phyloP scores from a whole-genome alignment of 2,888 invertebrate genomes.

The Pachydiplax longipennis region DNA sequence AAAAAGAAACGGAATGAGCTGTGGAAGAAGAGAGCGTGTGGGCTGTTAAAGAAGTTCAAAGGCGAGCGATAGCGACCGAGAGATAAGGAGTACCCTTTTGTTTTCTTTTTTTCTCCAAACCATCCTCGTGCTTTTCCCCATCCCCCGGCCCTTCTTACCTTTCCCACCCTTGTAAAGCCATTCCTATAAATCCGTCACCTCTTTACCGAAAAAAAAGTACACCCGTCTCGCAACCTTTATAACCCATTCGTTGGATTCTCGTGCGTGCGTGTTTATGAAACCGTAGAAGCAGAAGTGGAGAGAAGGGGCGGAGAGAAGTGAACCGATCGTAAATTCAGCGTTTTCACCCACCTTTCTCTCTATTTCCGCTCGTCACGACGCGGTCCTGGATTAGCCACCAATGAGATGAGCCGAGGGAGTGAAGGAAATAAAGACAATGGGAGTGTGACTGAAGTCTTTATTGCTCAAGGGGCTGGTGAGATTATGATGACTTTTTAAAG shows the following conservation, averaged over 20 bases:
- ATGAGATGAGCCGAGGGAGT: neutral
- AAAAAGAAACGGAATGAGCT: neutral
- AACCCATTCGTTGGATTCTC: slow-evolving; percentile 4
- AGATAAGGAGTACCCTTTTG: neutral
- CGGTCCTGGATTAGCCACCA: neutral
- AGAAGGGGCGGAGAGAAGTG: neutral
- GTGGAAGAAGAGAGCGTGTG: neutral
- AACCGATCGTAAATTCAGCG: slow-evolving; percentile 4
- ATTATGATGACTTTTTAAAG: slow-evolving; percentile 26
- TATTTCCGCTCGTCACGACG: neutral
- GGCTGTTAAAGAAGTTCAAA: slow-evolving; percentile 36
- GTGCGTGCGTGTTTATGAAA: slow-evolving; percentile 24
- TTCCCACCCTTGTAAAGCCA: slow-evolving; percentile 33
- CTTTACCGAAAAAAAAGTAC: neutral
- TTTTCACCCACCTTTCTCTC: neutral
- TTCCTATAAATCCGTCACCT: slow-evolving; percentile 38
- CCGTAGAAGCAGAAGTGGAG: slow-evolving; percentile 38
- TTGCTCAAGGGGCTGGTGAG: neutral
- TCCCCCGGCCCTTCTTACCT: neutral
- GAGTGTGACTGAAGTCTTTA: slow-evolving; percentile 1
- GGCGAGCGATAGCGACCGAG: slow-evolving; percentile 28
- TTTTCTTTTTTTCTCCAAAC: neutral
- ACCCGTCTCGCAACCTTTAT: neutral
- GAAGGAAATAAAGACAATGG: slow-evolving; percentile 20
- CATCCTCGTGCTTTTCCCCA: neutral